Conservation (phyloP, 2,113 vertebrate genomes). For the Okapia johnstoni region DNA sequence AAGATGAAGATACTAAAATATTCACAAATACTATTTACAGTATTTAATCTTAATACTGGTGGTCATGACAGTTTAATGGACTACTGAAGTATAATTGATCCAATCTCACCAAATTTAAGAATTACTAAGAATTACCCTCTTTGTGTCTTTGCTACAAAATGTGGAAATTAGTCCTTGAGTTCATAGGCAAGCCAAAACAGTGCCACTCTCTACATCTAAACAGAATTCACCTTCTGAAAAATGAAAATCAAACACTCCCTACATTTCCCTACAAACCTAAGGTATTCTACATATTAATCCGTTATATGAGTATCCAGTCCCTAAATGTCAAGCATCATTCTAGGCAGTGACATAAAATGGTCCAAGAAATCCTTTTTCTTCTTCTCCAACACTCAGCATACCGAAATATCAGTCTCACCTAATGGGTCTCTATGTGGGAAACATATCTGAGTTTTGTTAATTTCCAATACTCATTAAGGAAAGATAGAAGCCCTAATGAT, state of each 20-base stretch:
- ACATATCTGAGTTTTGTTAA: not conserved
- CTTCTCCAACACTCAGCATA: not conserved
- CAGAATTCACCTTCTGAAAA: not conserved
- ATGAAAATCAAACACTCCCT: not conserved
- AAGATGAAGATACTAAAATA: not conserved
- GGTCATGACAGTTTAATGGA: not conserved
- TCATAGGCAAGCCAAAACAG: not conserved
- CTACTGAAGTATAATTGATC: not conserved
- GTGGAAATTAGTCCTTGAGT: not conserved
- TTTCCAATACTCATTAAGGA: not conserved
- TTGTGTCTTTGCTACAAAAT: not conserved
- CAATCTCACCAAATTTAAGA: slow-evolving; percentile 10
- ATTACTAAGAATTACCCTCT: not conserved
- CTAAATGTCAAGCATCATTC: not conserved
- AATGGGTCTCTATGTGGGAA: not conserved
- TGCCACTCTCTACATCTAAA: not conserved
- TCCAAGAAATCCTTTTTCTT: not conserved
- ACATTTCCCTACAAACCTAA: not conserved
- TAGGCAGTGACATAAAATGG: not conserved
- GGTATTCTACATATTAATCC: not conserved
- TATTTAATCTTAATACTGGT: not conserved
- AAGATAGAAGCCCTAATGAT: not conserved
- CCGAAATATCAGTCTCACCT: not conserved
- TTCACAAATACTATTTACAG: not conserved
- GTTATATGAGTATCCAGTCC: not conserved